Base-by-base conservation (phyloP, 2,888 invertebrate genomes). In the Meiosimyza platycephala region DNA sequence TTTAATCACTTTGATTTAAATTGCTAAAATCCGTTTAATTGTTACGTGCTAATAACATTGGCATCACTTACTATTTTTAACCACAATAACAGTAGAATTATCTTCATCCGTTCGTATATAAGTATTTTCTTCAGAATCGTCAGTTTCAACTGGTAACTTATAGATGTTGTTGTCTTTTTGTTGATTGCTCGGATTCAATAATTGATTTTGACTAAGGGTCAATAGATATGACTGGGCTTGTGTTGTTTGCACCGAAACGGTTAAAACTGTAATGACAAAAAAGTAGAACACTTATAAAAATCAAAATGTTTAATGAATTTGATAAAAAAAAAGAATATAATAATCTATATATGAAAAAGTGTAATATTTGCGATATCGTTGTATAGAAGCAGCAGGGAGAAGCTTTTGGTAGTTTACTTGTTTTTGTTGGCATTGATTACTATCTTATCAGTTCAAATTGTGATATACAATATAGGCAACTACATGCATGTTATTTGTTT, bases 231-330 rank as follows among this genome's bases (percentile, higher is more conserved):
- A 81, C 73, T 86, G 85, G 22, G 81, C 84, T 74, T 82, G 77
- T 76, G 80, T 78, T 72, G 80, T 76, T 64, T 80, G 76, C 79
- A 81, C 77, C 75, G 76, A 79, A 77, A 79, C 81, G 77, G 80
- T 79, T 78, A 85, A 79, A 76, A 85, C 86, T 86, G 84, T 80
- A 85, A 85, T 78, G 79, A 75, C 15, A 33, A 6, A 6, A 52
- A 52, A 62, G 62, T 62, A 16, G 62, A 62, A 52, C 15, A 18
- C 7, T 51, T 52, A 62, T 70, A 33, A 52, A 28, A n/a, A n/a
- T 55, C 62, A 75, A 71, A 74, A 54, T 50, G 18, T 18, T 12
- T 71, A 72, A 72, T 72, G 66, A 59, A 50, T 12, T 67, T 7
- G 50, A 40, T 40, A 64, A 64, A 50, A 48, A 22, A 68, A 72